Conservation (phyloP, 2,797 vertebrate genomes). For the Helicolenus hilgendorfi region DNA sequence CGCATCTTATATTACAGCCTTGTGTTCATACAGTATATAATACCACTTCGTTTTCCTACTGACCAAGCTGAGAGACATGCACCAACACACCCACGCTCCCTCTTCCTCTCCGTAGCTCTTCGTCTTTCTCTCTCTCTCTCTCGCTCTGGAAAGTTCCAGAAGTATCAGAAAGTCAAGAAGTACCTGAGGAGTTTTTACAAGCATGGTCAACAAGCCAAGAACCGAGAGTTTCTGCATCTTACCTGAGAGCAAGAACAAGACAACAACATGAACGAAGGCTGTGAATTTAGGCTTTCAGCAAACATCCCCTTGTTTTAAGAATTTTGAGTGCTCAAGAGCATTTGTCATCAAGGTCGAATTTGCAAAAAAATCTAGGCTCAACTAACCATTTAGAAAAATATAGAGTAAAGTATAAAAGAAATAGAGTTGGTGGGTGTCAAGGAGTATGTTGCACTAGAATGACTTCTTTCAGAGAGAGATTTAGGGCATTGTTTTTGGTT, state of each 20-base stretch:
- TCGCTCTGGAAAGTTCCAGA: slow-evolving; percentile 1
- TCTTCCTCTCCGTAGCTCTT: not conserved
- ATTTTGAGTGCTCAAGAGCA: not conserved
- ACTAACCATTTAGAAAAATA: not conserved
- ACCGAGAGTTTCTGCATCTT: not conserved
- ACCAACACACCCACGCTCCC: slow-evolving; percentile 30
- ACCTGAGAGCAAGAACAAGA: not conserved
- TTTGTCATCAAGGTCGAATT: not conserved
- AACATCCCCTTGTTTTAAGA: not conserved
- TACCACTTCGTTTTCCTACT: slow-evolving; percentile 24
- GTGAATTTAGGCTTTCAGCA: not conserved
- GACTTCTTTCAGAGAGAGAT: not conserved
- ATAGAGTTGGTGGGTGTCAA: not conserved
- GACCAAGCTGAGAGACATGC: slow-evolving; percentile 18
- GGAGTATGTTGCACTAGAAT: not conserved
- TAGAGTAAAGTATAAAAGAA: not conserved
- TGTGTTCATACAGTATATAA: slow-evolving; percentile 39
- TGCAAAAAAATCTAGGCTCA: not conserved
- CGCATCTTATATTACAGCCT: slow-evolving; percentile 21
- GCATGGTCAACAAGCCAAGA: not conserved
- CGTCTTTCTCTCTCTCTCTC: not conserved
- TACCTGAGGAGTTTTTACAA: slow-evolving; percentile 4
- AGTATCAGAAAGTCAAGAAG: not conserved
- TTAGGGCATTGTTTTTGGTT: not conserved
- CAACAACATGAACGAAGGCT: not conserved